Evolutionary conservation across 2,113 vertebrate species (phyloP).

Genomic region (Anguilla japonica): DNA sequence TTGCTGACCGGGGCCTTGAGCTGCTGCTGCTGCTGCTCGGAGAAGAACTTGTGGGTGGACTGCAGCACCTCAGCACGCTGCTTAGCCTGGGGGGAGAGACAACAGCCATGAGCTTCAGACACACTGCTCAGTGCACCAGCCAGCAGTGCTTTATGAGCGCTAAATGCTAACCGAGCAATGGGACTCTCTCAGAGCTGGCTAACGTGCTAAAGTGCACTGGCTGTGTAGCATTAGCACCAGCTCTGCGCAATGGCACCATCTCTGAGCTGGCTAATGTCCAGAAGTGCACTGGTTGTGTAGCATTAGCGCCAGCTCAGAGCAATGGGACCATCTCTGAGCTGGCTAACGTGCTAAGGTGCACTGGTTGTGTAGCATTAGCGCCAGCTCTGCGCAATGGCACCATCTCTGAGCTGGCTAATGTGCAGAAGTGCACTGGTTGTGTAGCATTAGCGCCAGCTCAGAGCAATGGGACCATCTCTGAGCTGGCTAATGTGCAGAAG

Average conservation of each 20-base stretch:
- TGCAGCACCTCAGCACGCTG: constrained; percentile 98
- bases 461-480: too few species aligned
- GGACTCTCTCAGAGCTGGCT: not conserved
- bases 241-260: too few species aligned
- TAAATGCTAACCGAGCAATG: not conserved
- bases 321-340: not conserved
- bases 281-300: too few species aligned
- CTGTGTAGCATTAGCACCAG: too few species aligned
- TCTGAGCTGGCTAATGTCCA: too few species aligned
- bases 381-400: too few species aligned
- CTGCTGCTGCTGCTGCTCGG: constrained; percentile 87
- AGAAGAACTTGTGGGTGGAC: constrained; percentile 98
- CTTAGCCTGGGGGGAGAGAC: constrained; percentile 80
- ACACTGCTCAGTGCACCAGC: not conserved
- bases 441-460: not conserved
- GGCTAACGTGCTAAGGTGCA: not conserved
- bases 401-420: too few species aligned
- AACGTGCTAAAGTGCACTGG: not conserved
- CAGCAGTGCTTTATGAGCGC: not conserved
- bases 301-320: not conserved
- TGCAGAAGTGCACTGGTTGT: not conserved
- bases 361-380: too few species aligned
- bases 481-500: not conserved
- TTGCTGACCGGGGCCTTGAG: constrained; percentile 85
- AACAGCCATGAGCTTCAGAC: constrained; percentile 21